Conservation (phyloP, 2,113 vertebrate genomes). For the Heteronetta atricapilla region DNA sequence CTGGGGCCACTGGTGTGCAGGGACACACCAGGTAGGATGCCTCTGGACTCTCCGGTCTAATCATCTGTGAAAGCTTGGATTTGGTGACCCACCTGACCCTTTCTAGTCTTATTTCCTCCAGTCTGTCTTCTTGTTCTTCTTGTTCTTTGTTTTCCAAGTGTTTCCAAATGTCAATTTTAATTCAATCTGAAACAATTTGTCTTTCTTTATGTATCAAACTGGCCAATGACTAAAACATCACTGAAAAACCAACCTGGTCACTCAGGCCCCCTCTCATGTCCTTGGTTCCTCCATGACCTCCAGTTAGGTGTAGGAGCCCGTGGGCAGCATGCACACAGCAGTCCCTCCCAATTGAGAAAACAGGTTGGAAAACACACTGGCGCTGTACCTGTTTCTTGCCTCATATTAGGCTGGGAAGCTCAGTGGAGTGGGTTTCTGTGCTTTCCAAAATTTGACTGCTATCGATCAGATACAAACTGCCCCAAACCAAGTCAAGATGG, state of each 20-base stretch:
- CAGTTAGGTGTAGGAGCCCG: background rate
- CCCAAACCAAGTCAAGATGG: background rate
- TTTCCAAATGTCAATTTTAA: background rate
- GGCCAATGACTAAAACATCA: background rate
- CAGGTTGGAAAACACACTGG: background rate
- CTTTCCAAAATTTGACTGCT: background rate
- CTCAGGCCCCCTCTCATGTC: background rate
- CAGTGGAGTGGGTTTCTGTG: too few species aligned
- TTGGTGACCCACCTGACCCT: constrained; percentile 8
- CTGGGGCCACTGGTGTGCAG: background rate
- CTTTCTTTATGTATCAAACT: background rate
- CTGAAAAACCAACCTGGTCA: background rate
- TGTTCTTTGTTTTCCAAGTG: background rate
- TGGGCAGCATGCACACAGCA: background rate
- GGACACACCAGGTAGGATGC: background rate
- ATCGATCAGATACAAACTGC: accelerated
- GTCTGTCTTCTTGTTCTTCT: background rate
- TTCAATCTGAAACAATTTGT: background rate
- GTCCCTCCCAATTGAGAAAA: background rate
- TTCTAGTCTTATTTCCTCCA: background rate
- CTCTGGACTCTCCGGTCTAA: background rate
- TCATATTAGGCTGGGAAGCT: background rate
- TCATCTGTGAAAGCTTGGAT: constrained; percentile 15
- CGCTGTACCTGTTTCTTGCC: background rate
- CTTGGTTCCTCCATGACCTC: background rate